These are phyloP conservation scores for Solen grandis DNA, from an alignment of 1,140 invertebrate species.

Conservation along the genomic window DNA sequence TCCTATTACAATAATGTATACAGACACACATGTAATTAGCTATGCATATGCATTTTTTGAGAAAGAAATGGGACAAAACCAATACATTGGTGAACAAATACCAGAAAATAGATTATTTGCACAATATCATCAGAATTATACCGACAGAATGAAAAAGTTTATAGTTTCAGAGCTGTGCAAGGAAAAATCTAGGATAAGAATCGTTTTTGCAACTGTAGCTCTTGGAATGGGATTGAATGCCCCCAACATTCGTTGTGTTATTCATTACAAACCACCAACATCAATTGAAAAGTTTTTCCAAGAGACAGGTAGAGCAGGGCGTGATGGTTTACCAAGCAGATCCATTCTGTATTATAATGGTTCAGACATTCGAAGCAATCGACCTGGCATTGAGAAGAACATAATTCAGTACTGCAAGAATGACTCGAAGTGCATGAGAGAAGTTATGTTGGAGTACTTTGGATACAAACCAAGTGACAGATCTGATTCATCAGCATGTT, in stretches of 20 bases:
- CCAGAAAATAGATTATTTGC: slow-evolving; percentile 58
- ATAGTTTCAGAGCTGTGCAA: slow-evolving; percentile 44
- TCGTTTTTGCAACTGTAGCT: slow-evolving; percentile 57
- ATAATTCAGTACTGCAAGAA: slow-evolving; percentile 41
- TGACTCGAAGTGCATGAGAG: slow-evolving; percentile 23
- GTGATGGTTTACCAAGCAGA: slow-evolving; percentile 23
- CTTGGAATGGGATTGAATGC: slow-evolving; percentile 56
- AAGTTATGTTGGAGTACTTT: slow-evolving; percentile 25
- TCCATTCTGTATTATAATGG: slow-evolving; percentile 58
- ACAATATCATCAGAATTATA: slow-evolving; percentile 54
- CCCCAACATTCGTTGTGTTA: slow-evolving; percentile 7
- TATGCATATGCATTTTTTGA: slow-evolving; percentile 49
- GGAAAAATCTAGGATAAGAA: slow-evolving; percentile 36
- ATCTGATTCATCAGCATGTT: not conserved
- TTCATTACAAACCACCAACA: slow-evolving; percentile 52
- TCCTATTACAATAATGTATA: slow-evolving; percentile 45
- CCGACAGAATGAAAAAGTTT: slow-evolving; percentile 52
- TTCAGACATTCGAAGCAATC: slow-evolving; percentile 32
- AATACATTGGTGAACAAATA: slow-evolving; percentile 23
- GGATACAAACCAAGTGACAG: slow-evolving; percentile 6
- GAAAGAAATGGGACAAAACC: slow-evolving; percentile 1
- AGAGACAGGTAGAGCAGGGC: slow-evolving; percentile 50
- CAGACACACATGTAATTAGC: slow-evolving; percentile 33
- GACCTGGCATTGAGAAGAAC: slow-evolving; percentile 7
- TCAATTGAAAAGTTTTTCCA: slow-evolving; percentile 54